Percentiles rank a stretch among this genome's conserved stretches.
Evolutionary conservation across 1,140 invertebrate genomes (phyloP).

Genomic region (Hetaerina americana): DNA sequence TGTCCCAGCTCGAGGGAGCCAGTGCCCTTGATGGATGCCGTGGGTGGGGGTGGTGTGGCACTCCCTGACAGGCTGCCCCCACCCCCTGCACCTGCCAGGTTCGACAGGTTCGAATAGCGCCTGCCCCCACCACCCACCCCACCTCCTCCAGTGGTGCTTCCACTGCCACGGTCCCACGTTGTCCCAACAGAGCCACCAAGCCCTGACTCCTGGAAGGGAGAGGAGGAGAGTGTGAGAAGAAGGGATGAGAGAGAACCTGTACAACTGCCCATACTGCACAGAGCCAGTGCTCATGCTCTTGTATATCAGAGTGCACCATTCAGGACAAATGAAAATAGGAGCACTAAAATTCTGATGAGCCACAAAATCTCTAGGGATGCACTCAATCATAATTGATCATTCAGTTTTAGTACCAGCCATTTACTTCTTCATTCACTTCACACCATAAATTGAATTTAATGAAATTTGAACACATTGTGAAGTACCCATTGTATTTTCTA

Average conservation of each 20-base stretch:
- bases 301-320: not conserved
- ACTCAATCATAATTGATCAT: no score
- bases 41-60: not conserved
- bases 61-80: constrained; percentile 1
- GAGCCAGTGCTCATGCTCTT: not conserved
- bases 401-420: no score
- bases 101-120: not conserved
- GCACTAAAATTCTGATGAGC: not conserved
- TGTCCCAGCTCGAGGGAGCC: constrained; percentile 23
- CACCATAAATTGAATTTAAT: no score
- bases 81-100: no score
- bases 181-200: constrained; percentile 1
- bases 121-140: constrained; percentile 8
- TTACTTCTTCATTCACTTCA: no score
- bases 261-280: no score
- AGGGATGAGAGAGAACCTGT: no score
- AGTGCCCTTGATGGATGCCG: constrained; percentile 24
- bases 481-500: no score
- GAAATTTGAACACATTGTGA: no score
- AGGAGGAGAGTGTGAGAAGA: no score
- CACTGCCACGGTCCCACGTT: not conserved
- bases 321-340: not conserved
- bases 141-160: not conserved
- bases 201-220: constrained; percentile 7
- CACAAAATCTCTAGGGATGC: no score